Evolutionary conservation across 2,797 vertebrate genomes (phyloP).

Genomic region (Uromys caudimaculatus): DNA sequence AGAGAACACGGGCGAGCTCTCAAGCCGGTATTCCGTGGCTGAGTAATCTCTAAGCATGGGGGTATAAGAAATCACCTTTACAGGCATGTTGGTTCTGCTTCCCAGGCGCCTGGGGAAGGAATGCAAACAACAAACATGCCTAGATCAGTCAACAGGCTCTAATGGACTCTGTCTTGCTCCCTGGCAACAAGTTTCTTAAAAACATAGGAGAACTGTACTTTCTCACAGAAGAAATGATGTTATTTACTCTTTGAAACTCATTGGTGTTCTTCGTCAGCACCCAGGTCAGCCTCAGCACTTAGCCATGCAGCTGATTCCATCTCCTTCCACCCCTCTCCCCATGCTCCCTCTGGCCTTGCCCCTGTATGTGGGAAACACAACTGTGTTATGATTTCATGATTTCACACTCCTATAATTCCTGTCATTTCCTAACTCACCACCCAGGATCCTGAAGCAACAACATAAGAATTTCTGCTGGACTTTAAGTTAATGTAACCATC

Average conservation of each 20-base stretch:
- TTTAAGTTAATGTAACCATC: constrained; percentile 64
- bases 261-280: neutral
- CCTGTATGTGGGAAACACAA: constrained; percentile 60
- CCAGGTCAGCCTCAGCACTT: neutral
- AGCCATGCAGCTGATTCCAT: neutral
- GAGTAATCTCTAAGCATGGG: neutral
- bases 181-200: neutral
- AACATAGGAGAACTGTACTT: neutral
- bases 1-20: neutral
- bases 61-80: constrained; percentile 29
- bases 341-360: neutral
- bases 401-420: constrained; percentile 55
- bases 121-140: neutral
- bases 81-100: neutral
- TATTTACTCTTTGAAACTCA: neutral
- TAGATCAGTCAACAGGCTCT: neutral
- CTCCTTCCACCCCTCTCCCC: neutral
- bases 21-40: neutral
- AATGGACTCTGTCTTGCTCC: neutral
- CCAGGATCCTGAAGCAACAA: constrained; percentile 61
- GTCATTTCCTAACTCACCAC: constrained; percentile 68
- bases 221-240: constrained; percentile 32
- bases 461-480: constrained; percentile 74
- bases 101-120: neutral
- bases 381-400: constrained; percentile 16